These are phyloP conservation scores for Pogona vitticeps DNA, from an alignment of 2,113 vertebrate species.

Conservation along the genomic window DNA sequence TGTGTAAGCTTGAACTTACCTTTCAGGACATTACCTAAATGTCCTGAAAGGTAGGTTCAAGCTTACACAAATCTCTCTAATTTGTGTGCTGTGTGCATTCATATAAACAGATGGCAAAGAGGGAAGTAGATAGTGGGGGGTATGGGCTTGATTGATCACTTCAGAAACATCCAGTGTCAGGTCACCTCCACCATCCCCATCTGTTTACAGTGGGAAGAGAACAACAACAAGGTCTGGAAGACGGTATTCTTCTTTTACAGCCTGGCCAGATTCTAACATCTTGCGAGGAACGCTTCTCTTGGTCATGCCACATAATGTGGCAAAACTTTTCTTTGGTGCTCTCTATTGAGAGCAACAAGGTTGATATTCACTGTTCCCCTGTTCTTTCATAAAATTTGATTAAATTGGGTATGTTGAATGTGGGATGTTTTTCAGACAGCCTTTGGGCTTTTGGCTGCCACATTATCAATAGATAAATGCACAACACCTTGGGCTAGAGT, in stretches of 20 bases:
- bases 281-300: not conserved
- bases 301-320: no score
- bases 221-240: not conserved
- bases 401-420: no score
- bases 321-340: no score
- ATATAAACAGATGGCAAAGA: not conserved
- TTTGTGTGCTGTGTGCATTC: not conserved
- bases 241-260: not conserved
- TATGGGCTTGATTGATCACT: conserved; percentile 1
- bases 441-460: no score
- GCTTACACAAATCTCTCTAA: no score
- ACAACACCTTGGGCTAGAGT: not conserved
- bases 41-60: no score
- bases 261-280: not conserved
- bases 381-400: not conserved
- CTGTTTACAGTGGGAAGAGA: conserved; percentile 10
- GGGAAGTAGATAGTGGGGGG: not conserved
- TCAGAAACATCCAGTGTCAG: not conserved
- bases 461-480: no score
- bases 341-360: not conserved
- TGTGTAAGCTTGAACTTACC: not conserved
- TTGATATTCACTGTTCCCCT: not conserved
- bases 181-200: not conserved
- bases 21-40: no score
- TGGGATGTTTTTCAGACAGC: no score